Conservation (phyloP, 2,113 vertebrate species). For the Arothron firmamentum region DNA sequence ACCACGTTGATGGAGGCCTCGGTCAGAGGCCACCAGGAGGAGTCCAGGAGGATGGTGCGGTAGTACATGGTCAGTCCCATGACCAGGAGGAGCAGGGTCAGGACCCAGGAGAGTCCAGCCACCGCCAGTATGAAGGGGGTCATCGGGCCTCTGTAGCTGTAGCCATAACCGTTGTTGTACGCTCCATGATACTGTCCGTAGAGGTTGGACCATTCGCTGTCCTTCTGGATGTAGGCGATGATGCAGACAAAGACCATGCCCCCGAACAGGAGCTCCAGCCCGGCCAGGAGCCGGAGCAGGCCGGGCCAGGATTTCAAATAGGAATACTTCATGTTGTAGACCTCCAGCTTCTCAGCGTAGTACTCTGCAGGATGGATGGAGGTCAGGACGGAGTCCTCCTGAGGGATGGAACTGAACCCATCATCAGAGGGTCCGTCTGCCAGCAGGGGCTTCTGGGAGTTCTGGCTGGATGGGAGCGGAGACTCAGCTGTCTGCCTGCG, state of each 20-base stretch:
- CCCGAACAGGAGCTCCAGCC: conserved; percentile 76
- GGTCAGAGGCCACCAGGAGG: conserved; percentile 80
- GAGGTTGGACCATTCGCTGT: conserved; percentile 74
- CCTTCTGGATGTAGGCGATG: conserved; percentile 76
- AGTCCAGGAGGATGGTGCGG: conserved; percentile 72
- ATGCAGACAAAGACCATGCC: conserved; percentile 76
- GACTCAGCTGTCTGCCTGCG: conserved; percentile 34
- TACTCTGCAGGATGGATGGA: conserved; percentile 68
- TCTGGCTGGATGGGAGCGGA: conserved; percentile 23
- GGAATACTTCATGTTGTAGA: conserved; percentile 65
- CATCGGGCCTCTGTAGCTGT: conserved; percentile 75
- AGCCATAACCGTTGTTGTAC: conserved; percentile 53
- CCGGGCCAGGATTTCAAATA: conserved; percentile 75
- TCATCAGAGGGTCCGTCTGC: conserved; percentile 25
- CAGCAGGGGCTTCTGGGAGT: conserved; percentile 48
- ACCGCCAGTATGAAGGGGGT: conserved; percentile 76
- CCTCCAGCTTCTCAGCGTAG: conserved; percentile 71
- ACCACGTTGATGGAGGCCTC: conserved; percentile 73
- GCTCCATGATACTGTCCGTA: conserved; percentile 55
- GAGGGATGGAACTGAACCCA: conserved; percentile 6
- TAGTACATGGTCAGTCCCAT: conserved; percentile 78
- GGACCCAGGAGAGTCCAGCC: conserved; percentile 66
- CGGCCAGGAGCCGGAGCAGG: conserved; percentile 69
- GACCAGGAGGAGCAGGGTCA: conserved; percentile 67
- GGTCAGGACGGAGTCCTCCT: conserved; percentile 60